Conservation (phyloP, 1,140 invertebrate species). For the Dreissena polymorpha region DNA sequence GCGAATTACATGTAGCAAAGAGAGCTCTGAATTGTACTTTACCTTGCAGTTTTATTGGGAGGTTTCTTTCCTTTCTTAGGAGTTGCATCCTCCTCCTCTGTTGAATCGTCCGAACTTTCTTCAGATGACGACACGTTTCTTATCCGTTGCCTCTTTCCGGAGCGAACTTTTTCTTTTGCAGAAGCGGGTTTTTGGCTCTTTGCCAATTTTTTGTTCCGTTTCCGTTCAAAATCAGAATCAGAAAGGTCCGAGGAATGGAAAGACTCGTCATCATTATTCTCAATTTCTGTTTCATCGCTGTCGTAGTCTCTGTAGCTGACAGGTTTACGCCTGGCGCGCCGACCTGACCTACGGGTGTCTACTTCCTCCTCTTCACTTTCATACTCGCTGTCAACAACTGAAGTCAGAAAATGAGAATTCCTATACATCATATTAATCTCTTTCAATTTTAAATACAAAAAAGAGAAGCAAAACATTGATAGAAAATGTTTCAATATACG, state of each 20-base stretch:
- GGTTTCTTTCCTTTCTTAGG: slow-evolving; percentile 33
- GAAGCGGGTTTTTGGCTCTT: no score
- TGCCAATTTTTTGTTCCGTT: slow-evolving; percentile 48
- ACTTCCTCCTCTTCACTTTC: slow-evolving; percentile 73
- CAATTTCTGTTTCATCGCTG: slow-evolving; percentile 64
- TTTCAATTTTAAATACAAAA: no score
- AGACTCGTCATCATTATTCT: slow-evolving; percentile 59
- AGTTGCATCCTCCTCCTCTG: slow-evolving; percentile 44
- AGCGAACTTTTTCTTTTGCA: slow-evolving; percentile 34
- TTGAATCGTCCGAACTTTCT: slow-evolving; percentile 57
- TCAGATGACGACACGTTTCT: slow-evolving; percentile 54
- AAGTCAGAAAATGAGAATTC: no score
- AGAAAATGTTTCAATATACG: no score
- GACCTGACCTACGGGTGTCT: slow-evolving; percentile 53
- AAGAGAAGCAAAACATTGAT: no score
- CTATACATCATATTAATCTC: no score
- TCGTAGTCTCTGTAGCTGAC: slow-evolving; percentile 65
- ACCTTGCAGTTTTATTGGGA: slow-evolving; percentile 42
- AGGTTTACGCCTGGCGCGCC: slow-evolving; percentile 56
- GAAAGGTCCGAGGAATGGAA: slow-evolving; percentile 38
- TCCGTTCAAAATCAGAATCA: slow-evolving; percentile 53
- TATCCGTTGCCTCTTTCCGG: slow-evolving; percentile 52
- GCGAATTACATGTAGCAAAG: no score
- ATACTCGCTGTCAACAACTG: slow-evolving; percentile 73
- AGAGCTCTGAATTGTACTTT: no score